A percentile compares a stretch with the other conserved stretches of the same genome.
Evolutionary conservation across 2,797 vertebrate genomes (phyloP).

Genomic region (Lepilemur septentrionalis): DNA sequence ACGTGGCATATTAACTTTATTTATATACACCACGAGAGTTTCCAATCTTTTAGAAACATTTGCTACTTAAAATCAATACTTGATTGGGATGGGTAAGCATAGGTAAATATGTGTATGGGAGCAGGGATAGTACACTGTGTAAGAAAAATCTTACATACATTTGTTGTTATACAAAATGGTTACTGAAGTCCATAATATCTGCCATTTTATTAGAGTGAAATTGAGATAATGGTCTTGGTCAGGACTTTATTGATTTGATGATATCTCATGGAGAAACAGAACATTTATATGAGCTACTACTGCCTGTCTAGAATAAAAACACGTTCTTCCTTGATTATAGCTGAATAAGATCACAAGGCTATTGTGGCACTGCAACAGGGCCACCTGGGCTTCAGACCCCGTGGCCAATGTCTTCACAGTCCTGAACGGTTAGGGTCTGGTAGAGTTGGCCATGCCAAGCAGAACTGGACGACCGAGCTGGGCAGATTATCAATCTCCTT

Average conservation of each 20-base stretch:
- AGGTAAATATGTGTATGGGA: background rate
- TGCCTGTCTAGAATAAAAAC: background rate
- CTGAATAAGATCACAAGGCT: background rate
- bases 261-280: background rate
- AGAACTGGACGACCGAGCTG: constrained; percentile 27
- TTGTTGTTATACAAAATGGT: background rate
- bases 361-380: background rate
- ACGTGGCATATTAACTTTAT: background rate
- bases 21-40: background rate
- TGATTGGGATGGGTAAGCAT: background rate
- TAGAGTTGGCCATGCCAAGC: background rate
- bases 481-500: constrained; percentile 1
- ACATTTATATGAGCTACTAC: background rate
- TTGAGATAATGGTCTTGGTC: background rate
- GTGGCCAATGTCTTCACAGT: background rate
- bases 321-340: background rate
- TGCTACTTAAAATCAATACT: background rate
- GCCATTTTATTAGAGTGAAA: background rate
- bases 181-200: background rate
- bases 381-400: background rate
- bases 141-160: background rate
- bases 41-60: constrained; percentile 29
- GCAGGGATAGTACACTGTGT: background rate
- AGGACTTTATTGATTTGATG: background rate
- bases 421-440: background rate